Percentiles rank a stretch among this genome's conserved stretches.
Evolutionary conservation across 2,113 vertebrate species (phyloP).

Genomic region (Perca schrenkii): DNA sequence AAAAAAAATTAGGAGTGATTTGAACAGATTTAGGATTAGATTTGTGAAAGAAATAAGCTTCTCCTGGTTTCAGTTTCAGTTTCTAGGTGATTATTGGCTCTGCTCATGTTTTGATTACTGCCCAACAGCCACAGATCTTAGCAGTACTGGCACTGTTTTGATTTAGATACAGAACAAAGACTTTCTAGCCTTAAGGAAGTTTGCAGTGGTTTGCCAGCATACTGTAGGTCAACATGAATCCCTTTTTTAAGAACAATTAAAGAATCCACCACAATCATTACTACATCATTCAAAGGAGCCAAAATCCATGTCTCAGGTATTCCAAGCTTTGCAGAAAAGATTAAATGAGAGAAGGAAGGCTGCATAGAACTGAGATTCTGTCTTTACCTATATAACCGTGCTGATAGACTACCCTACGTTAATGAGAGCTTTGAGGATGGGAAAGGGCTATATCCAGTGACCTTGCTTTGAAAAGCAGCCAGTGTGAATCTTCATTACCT

Average conservation of each 20-base stretch:
- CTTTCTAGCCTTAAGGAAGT: background rate
- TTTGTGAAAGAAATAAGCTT: conserved; percentile 15
- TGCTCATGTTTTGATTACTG: conserved; percentile 11
- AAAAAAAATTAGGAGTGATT: background rate
- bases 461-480: conserved; percentile 78
- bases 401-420: conserved; percentile 37
- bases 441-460: conserved; percentile 51
- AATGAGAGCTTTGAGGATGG: conserved; percentile 56
- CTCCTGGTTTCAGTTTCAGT: background rate
- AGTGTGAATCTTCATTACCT: conserved; percentile 79
- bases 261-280: conserved; percentile 26
- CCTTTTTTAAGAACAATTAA: conserved; percentile 37
- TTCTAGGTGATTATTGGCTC: background rate
- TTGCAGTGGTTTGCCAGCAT: conserved; percentile 16
- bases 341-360: conserved; percentile 10
- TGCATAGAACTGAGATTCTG: conserved; percentile 10
- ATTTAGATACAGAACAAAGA: conserved; percentile 34
- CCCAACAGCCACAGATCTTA: conserved; percentile 9
- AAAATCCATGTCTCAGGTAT: conserved; percentile 40
- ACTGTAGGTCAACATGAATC: conserved; percentile 25
- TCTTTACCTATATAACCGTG: conserved; percentile 18
- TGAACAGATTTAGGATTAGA: conserved; percentile 14
- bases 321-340: conserved; percentile 22
- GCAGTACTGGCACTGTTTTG: background rate
- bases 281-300: conserved; percentile 28